Conservation (phyloP, 1,140 invertebrate genomes). For the Pachypsylla venusta region DNA sequence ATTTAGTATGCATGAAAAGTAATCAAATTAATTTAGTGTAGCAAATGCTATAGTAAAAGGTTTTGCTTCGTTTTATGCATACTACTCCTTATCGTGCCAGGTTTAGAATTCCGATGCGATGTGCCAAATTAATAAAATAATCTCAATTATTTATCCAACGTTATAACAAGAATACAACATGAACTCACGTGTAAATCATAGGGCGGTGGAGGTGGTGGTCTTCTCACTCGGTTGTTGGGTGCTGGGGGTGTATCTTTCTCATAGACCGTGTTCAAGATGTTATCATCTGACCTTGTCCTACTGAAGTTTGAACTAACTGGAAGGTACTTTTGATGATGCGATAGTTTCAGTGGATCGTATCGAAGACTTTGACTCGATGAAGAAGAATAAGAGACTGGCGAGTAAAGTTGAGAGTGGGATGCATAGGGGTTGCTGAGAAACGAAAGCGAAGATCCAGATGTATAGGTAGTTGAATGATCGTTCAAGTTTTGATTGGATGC, state of each 20-base stretch:
- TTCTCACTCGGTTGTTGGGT: slow-evolving; percentile 15
- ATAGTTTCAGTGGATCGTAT: slow-evolving; percentile 32
- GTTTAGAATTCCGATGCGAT: too few species aligned
- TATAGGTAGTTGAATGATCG: slow-evolving; percentile 19
- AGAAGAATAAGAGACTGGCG: slow-evolving; percentile 34
- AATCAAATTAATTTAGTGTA: too few species aligned
- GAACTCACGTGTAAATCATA: slow-evolving; percentile 36
- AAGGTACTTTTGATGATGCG: slow-evolving; percentile 5
- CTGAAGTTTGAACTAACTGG: slow-evolving; percentile 33
- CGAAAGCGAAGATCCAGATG: slow-evolving; percentile 42
- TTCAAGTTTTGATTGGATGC: slow-evolving; percentile 26
- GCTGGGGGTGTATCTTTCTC: slow-evolving; percentile 17
- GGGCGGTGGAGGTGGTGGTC: slow-evolving; percentile 54
- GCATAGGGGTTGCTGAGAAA: slow-evolving; percentile 51
- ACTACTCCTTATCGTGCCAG: too few species aligned
- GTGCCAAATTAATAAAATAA: too few species aligned
- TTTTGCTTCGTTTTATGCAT: too few species aligned
- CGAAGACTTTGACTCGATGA: slow-evolving; percentile 36
- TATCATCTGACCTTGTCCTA: slow-evolving; percentile 57
- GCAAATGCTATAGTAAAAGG: too few species aligned
- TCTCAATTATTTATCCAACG: too few species aligned
- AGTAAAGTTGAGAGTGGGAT: slow-evolving; percentile 34
- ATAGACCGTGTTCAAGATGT: slow-evolving; percentile 51
- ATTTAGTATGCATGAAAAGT: too few species aligned
- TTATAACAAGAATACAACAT: slow-evolving; percentile 21